A percentile compares a stretch with the other conserved stretches of the same genome.
phyloP scores from a whole-genome alignment of 2,888 invertebrate genomes.

The Drosophila ezoana region DNA sequence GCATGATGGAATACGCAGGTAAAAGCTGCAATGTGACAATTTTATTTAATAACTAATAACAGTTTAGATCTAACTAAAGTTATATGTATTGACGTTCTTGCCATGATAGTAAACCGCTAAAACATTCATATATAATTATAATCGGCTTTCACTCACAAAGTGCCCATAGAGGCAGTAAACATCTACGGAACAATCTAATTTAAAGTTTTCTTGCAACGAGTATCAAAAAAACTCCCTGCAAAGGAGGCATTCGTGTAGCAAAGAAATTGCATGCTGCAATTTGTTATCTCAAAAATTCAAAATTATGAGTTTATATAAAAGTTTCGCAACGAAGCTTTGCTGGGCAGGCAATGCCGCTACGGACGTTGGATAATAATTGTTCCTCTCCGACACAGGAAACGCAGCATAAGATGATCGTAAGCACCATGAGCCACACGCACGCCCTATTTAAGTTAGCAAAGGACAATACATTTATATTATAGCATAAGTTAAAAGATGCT shows the following conservation, averaged over 20 bases:
- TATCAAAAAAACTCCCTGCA: constrained; percentile 43
- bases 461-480: constrained; percentile 80
- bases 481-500: constrained; percentile 65
- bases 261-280: constrained; percentile 67
- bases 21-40: no score
- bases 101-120: no score
- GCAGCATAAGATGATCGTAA: constrained; percentile 12
- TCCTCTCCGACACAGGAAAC: constrained; percentile 45
- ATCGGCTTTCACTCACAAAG: no score
- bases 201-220: constrained; percentile 68
- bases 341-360: constrained; percentile 56
- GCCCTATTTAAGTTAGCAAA: constrained; percentile 67
- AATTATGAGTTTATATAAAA: constrained; percentile 79
- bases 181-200: constrained; percentile 72
- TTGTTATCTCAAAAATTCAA: constrained; percentile 79
- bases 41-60: no score
- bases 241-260: constrained; percentile 7
- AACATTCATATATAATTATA: no score
- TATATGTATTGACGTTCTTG: no score
- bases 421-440: constrained; percentile 35
- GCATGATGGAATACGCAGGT: no score
- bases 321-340: constrained; percentile 69
- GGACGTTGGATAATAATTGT: constrained; percentile 74
- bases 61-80: no score
- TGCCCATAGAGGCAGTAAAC: background rate